Evolutionary conservation across 2,113 vertebrate species (phyloP).

Genomic region (Eretmochelys imbricata): DNA sequence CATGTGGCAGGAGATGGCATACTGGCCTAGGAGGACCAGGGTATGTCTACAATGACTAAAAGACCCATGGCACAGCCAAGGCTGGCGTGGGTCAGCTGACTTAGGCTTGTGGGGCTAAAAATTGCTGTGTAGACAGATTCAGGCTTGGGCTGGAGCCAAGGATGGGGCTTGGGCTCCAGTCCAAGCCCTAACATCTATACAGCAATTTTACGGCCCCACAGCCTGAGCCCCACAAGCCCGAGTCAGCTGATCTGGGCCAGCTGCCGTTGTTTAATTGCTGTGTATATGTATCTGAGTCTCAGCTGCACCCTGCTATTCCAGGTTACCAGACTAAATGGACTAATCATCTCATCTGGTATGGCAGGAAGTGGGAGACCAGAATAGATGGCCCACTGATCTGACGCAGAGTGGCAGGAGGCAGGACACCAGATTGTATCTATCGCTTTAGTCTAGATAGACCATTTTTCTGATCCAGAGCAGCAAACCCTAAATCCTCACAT

Average conservation of each 20-base stretch:
- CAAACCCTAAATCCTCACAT: slow-evolving; percentile 54
- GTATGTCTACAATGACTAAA: not conserved
- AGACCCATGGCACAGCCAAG: not conserved
- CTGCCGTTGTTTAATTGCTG: not conserved
- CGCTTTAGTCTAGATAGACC: not conserved
- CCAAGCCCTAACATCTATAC: not conserved
- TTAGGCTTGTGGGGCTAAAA: not conserved
- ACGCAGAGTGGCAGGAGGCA: slow-evolving; percentile 16
- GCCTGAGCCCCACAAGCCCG: not conserved
- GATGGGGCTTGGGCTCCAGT: not conserved
- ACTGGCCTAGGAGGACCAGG: not conserved
- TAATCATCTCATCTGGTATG: not conserved
- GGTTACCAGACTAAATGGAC: rapidly evolving
- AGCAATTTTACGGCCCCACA: not conserved
- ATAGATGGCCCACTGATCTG: slow-evolving; percentile 39
- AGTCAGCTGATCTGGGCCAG: not conserved
- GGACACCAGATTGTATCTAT: not conserved
- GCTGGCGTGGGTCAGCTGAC: not conserved
- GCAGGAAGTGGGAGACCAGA: not conserved
- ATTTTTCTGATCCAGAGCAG: slow-evolving; percentile 33
- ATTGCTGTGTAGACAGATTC: not conserved
- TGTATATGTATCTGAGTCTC: not conserved
- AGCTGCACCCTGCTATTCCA: not conserved
- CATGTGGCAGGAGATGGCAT: not conserved
- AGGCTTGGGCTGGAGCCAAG: not conserved